Evolutionary conservation across 2,113 vertebrate species (phyloP), one percentile per base, ranked within the genome.

Genomic region (Bufo gargarizans): DNA sequence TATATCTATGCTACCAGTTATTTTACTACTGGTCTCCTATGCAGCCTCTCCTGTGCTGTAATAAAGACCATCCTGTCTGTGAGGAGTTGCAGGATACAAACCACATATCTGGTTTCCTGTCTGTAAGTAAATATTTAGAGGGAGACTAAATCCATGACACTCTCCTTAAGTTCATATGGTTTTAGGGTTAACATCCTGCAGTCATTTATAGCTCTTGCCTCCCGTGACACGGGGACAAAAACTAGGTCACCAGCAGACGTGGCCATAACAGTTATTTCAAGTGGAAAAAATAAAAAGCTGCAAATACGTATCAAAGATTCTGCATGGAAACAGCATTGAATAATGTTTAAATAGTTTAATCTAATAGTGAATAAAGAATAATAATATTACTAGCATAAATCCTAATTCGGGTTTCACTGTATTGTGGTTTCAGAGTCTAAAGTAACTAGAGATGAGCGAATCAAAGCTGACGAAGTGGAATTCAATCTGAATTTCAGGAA

Each of bases 71-170:
- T 86, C 55, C 84, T 77, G 72, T 50, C 84, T 63, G 69, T 74
- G 85, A 65, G 47, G 59, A 53, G 47, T n/a, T 86, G 76, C 76
- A 79, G 74, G 61, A 69, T 69, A 69, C 85, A 78, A 65, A 71
- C 14, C 20, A n/a, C 56, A 80, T 58, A 17, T 79, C 77, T 87
- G 22, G 63, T 80, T 87, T 87, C 86, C 77, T 87, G 86, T 58
- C 86, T 81, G 50, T 19, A 80, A 55, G 50, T 80, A 87, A 87
- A 87, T 87, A 87, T 87, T 87, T 87, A 53, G 50, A 80, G 77
- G 76, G 79, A 77, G 63, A 65, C 59, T 78, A 43, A 81, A 63
- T 71, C 63, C 77, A 33, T 16, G 77, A 87, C 76, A 69, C 63
- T 81, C 77, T 71, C 17, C 77, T 45, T 78, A 86, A 79, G 61